These are phyloP conservation scores for Drosophila pandora DNA, from an alignment of 1,140 invertebrate species.

Conservation along the genomic window DNA sequence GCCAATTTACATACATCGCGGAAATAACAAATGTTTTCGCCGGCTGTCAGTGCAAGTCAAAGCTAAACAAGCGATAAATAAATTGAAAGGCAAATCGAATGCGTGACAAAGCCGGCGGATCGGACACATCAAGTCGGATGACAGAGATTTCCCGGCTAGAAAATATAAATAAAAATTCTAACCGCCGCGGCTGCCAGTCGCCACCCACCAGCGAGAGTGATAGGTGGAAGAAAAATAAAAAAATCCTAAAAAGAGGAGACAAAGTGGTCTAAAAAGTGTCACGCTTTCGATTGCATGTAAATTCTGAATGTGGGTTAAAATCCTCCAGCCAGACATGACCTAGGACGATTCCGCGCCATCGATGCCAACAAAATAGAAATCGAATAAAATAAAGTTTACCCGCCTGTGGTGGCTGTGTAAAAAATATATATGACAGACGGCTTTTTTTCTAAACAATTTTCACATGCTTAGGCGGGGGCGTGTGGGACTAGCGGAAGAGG, in stretches of 20 bases:
- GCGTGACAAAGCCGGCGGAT: conserved; percentile 43
- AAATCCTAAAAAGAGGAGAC: conserved; percentile 5
- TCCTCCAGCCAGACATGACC: conserved; percentile 64
- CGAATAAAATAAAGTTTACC: conserved; percentile 48
- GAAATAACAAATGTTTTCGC: conserved; percentile 51
- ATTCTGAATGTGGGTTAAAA: conserved; percentile 67
- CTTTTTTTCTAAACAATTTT: conserved; percentile 70
- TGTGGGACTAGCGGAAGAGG: background rate
- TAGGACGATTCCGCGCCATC: conserved; percentile 47
- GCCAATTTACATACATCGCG: conserved; percentile 25
- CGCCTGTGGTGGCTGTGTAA: conserved; percentile 24
- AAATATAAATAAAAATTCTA: conserved; percentile 68
- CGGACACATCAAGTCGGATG: conserved; percentile 10
- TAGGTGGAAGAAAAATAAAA: conserved; percentile 34
- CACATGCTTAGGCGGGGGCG: conserved; percentile 55
- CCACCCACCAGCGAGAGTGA: conserved; percentile 49
- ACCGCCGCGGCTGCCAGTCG: conserved; percentile 7
- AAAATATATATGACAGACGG: conserved; percentile 57
- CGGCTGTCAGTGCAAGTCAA: conserved; percentile 48
- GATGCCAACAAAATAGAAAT: conserved; percentile 43
- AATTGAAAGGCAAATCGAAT: conserved; percentile 38
- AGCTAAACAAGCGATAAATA: conserved; percentile 52
- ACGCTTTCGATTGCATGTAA: conserved; percentile 67
- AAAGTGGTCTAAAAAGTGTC: conserved; percentile 37
- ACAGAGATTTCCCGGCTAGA: conserved; percentile 2